Evolutionary conservation across 1,140 invertebrate species (phyloP).

Genomic region (Bombyx mori): ASM3026992v2 NC_085116.1:8853001-8853500

Average conservation of each 20-base stretch:
- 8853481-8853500: no score
- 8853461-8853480: no score
- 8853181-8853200: neutral
- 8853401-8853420: conserved; percentile 74
- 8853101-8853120: no score
- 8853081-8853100: no score
- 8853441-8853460: neutral
- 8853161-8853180: no score
- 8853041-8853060: no score
- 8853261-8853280: conserved; percentile 76
- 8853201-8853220: conserved; percentile 88
- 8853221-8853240: conserved; percentile 92
- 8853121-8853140: no score
- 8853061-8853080: no score
- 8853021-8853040: no score
- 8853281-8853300: conserved; percentile 76
- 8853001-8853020: no score
- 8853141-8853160: neutral
- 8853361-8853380: conserved; percentile 83
- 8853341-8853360: conserved; percentile 88
- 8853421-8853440: conserved; percentile 17
- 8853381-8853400: conserved; percentile 80
- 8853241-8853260: conserved; percentile 94
- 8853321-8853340: conserved; percentile 90
- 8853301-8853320: conserved; percentile 75